These are phyloP conservation scores for Fragum whitleyi DNA, from an alignment of 2,888 invertebrate species.

Conservation along the genomic window DNA sequence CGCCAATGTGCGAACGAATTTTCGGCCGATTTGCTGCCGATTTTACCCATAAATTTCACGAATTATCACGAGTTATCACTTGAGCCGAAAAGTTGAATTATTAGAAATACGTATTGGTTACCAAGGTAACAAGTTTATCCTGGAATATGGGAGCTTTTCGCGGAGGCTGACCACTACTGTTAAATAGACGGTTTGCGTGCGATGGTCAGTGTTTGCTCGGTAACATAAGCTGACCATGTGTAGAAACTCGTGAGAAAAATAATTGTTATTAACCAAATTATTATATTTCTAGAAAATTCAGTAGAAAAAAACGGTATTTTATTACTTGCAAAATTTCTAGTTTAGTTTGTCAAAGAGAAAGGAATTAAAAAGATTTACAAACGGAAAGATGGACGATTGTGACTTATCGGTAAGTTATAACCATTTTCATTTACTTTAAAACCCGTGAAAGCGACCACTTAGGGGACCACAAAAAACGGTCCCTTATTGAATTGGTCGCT, in stretches of 20 bases:
- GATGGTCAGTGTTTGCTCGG: background rate
- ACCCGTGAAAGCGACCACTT: too few species aligned
- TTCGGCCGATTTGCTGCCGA: background rate
- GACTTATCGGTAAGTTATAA: background rate
- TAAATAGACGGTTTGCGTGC: background rate
- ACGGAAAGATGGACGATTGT: background rate
- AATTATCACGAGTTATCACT: constrained; percentile 4
- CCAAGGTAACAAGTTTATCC: background rate
- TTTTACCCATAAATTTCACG: constrained; percentile 4
- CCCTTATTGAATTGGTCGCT: too few species aligned
- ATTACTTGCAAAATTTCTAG: background rate
- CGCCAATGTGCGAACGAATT: background rate
- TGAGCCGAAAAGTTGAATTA: background rate
- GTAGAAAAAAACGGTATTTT: background rate
- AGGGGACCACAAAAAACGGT: too few species aligned
- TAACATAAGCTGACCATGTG: background rate
- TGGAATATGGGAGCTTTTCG: background rate
- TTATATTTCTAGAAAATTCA: background rate
- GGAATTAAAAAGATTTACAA: background rate
- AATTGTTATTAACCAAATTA: background rate
- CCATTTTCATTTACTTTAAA: too few species aligned
- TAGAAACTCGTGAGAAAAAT: background rate
- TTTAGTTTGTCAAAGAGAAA: background rate
- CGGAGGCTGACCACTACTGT: background rate
- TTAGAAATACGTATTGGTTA: background rate